These are phyloP conservation scores for Acromyrmex heyeri DNA, from an alignment of 1,140 invertebrate species.

Conservation along the genomic window DNA sequence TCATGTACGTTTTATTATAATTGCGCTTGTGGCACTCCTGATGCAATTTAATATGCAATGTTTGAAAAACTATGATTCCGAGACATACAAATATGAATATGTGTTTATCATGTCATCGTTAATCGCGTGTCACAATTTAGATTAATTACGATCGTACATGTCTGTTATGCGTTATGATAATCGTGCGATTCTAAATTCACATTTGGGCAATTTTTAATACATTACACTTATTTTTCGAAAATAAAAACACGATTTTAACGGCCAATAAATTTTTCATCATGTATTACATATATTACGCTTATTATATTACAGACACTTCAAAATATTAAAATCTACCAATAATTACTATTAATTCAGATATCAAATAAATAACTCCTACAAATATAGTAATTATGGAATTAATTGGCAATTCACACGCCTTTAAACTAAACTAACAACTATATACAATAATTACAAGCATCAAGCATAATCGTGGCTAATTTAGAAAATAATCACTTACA, in stretches of 20 bases:
- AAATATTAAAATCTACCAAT: not conserved
- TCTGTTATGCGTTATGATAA: not conserved
- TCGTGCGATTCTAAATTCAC: not conserved
- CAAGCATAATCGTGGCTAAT: constrained; percentile 3
- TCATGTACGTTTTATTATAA: not conserved
- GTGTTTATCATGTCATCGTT: not conserved
- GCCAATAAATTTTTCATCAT: not conserved
- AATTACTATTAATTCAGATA: not conserved
- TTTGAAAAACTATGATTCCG: not conserved
- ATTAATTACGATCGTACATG: not conserved
- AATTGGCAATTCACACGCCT: not conserved
- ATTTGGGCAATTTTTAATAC: not conserved
- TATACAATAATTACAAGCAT: not conserved
- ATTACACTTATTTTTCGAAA: not conserved
- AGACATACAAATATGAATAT: not conserved
- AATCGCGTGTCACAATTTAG: not conserved
- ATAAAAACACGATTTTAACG: not conserved
- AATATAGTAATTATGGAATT: not conserved
- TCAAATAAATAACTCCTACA: not conserved
- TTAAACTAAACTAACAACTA: not conserved
- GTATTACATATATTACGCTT: no score
- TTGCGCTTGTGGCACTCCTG: not conserved
- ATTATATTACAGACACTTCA: not conserved
- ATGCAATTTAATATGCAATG: not conserved
- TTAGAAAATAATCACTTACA: not conserved